These are phyloP conservation scores for Nemurella pictetii DNA, from an alignment of 2,888 invertebrate genomes.

Conservation along the genomic window DNA sequence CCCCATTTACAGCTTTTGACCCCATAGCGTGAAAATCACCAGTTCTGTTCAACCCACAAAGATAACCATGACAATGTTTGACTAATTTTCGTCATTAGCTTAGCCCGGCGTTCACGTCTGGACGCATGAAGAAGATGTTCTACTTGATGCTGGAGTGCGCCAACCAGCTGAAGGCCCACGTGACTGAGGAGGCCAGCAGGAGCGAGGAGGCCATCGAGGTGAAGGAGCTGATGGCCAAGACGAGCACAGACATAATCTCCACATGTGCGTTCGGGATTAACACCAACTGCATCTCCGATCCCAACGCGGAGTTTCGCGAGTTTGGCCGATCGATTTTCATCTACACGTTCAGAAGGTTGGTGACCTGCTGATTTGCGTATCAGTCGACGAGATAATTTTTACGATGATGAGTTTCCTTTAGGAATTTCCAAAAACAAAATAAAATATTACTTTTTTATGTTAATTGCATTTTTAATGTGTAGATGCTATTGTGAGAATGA, in stretches of 20 bases:
- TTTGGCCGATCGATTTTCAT: slow-evolving; percentile 41
- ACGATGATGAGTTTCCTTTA: too few species aligned
- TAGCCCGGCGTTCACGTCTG: slow-evolving; percentile 49
- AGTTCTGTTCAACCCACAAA: too few species aligned
- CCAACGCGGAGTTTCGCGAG: slow-evolving; percentile 40
- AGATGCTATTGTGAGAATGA: too few species aligned
- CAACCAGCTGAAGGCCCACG: slow-evolving; percentile 32
- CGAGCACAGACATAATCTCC: slow-evolving; percentile 42
- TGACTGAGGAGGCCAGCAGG: slow-evolving; percentile 3
- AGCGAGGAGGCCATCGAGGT: slow-evolving; percentile 30
- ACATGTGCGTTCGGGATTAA: slow-evolving; percentile 42
- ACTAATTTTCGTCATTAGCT: slow-evolving; percentile 38
- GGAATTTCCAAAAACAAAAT: too few species aligned
- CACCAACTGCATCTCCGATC: slow-evolving; percentile 40
- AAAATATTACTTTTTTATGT: too few species aligned
- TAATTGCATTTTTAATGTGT: too few species aligned
- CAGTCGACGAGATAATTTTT: too few species aligned
- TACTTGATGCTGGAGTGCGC: slow-evolving; percentile 43
- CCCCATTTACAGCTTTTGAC: too few species aligned
- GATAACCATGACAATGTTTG: too few species aligned
- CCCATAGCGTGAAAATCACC: too few species aligned
- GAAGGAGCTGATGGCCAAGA: slow-evolving; percentile 41
- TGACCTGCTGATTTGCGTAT: background rate
- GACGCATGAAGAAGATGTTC: slow-evolving; percentile 48
- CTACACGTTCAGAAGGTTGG: slow-evolving; percentile 28